Conservation (phyloP, 2,797 vertebrate genomes). For the Selene dorsalis region DNA sequence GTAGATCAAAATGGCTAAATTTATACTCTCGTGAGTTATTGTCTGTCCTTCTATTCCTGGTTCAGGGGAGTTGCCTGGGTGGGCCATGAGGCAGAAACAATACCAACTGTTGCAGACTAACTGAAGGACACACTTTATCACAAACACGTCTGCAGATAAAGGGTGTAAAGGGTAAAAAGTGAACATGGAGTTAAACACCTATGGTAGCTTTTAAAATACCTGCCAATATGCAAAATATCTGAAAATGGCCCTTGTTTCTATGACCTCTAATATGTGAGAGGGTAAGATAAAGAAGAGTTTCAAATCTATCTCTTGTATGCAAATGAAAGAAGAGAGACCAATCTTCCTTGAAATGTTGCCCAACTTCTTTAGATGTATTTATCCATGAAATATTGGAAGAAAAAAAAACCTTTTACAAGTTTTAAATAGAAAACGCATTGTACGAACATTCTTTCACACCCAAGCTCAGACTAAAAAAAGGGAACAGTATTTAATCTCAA, state of each 20-base stretch:
- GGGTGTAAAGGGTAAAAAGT: slow-evolving; percentile 22
- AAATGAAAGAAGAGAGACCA: neutral
- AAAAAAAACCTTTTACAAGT: neutral
- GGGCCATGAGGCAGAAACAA: slow-evolving; percentile 55
- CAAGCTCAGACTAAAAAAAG: slow-evolving; percentile 2
- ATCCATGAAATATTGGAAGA: neutral
- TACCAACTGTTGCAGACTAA: slow-evolving; percentile 58
- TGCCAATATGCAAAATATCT: neutral
- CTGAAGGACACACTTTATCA: slow-evolving; percentile 39
- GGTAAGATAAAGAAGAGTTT: neutral
- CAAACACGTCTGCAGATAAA: too few relatives aligned
- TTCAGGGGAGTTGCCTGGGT: slow-evolving; percentile 59
- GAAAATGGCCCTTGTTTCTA: neutral
- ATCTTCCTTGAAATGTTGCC: neutral
- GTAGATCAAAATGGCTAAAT: slow-evolving; percentile 61
- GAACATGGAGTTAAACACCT: neutral
- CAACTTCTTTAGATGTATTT: neutral
- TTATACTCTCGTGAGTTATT: slow-evolving; percentile 59
- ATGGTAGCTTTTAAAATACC: slow-evolving; percentile 8
- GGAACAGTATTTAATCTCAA: slow-evolving; percentile 7
- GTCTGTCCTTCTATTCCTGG: slow-evolving; percentile 70
- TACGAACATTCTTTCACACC: neutral
- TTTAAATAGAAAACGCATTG: neutral
- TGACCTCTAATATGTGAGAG: neutral
- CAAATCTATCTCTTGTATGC: neutral